Percentiles rank a stretch among this genome's conserved stretches.
phyloP scores from a whole-genome alignment of 2,797 vertebrate species.

The Myiotriccus ornatus region DNA sequence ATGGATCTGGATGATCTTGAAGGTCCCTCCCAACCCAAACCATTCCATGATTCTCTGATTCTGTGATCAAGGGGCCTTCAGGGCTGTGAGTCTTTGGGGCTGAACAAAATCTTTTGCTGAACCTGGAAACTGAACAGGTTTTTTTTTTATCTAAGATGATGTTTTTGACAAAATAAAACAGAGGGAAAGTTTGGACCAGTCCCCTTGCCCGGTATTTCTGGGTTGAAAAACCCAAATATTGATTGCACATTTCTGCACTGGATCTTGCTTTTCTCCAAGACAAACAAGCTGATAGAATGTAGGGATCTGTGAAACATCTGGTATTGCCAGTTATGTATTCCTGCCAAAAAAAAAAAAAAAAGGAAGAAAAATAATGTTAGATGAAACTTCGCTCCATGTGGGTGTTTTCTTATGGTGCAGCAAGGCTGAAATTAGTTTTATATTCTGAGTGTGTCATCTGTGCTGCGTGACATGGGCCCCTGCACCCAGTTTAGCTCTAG shows the following conservation, averaged over 20 bases:
- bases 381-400: conserved; percentile 35
- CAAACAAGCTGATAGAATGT: background rate
- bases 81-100: background rate
- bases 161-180: background rate
- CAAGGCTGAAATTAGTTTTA: conserved; percentile 9
- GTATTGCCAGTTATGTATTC: background rate
- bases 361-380: conserved; percentile 28
- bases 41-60: fast-evolving
- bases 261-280: background rate
- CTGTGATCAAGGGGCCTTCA: background rate
- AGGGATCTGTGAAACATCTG: conserved; percentile 39
- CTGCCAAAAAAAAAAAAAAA: background rate
- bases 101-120: background rate
- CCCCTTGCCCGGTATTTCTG: background rate
- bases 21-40: background rate
- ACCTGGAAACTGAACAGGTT: background rate
- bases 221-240: conserved; percentile 12
- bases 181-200: background rate
- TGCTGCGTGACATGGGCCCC: background rate
- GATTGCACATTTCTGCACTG: background rate
- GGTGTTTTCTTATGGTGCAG: conserved; percentile 53
- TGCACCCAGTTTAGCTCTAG: background rate
- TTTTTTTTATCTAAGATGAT: fast-evolving
- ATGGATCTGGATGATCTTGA: background rate
- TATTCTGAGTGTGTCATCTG: conserved; percentile 23